Conservation (phyloP, 1,140 invertebrate genomes). For the Sesamia nonagrioides region DNA sequence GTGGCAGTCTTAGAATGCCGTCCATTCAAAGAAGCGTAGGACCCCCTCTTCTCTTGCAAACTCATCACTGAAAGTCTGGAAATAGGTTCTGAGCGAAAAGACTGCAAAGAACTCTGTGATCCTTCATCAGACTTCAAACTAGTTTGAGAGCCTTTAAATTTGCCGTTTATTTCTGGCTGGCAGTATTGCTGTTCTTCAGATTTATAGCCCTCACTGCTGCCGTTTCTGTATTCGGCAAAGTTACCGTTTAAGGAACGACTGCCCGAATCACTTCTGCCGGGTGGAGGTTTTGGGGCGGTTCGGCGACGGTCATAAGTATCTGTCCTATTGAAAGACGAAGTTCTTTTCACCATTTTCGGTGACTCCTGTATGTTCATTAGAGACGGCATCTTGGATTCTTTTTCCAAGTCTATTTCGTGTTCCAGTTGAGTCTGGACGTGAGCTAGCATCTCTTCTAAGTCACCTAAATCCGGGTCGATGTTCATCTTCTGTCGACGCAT, state of each 20-base stretch:
- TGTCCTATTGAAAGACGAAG: slow-evolving; percentile 62
- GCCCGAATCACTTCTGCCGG: slow-evolving; percentile 65
- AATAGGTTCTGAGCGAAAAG: slow-evolving; percentile 77
- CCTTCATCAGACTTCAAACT: slow-evolving; percentile 76
- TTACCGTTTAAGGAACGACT: slow-evolving; percentile 58
- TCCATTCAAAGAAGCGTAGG: slow-evolving; percentile 69
- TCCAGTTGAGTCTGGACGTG: slow-evolving; percentile 83
- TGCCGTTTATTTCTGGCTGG: slow-evolving; percentile 61
- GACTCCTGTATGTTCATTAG: slow-evolving; percentile 77
- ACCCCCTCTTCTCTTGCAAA: slow-evolving; percentile 70
- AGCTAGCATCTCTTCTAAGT: slow-evolving; percentile 85
- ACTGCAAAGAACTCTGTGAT: slow-evolving; percentile 74
- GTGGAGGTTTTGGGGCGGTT: slow-evolving; percentile 64
- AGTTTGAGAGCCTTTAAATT: slow-evolving; percentile 67
- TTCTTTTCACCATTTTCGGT: slow-evolving; percentile 72
- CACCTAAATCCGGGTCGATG: slow-evolving; percentile 81
- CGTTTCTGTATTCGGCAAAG: slow-evolving; percentile 41
- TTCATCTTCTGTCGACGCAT: slow-evolving; percentile 80
- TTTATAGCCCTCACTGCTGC: slow-evolving; percentile 20
- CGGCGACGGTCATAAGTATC: slow-evolving; percentile 68
- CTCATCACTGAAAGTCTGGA: slow-evolving; percentile 75
- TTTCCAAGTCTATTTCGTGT: slow-evolving; percentile 82
- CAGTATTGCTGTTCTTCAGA: slow-evolving; percentile 60
- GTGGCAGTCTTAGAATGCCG: slow-evolving; percentile 74
- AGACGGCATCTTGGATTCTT: slow-evolving; percentile 76